Conservation (phyloP, 2,888 invertebrate genomes). For the Hyposoter dolosus region DNA sequence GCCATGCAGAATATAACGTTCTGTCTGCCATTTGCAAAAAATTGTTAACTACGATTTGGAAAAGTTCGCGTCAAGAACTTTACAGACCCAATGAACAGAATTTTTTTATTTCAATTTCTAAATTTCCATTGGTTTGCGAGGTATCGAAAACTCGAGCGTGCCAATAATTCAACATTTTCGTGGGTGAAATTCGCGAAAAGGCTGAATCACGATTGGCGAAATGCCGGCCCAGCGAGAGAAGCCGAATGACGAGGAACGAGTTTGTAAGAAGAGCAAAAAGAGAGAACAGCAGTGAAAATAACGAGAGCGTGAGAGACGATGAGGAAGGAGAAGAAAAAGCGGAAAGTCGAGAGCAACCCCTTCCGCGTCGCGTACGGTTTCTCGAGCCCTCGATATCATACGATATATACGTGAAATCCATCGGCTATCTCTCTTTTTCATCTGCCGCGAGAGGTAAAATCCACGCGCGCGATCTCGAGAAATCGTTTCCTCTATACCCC, state of each 20-base stretch:
- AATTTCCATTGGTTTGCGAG: no score
- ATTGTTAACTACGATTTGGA: background rate
- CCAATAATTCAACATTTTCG: background rate
- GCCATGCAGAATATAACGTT: background rate
- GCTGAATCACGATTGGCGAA: background rate
- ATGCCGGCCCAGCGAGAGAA: background rate
- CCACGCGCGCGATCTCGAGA: conserved; percentile 55
- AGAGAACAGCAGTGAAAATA: conserved; percentile 17
- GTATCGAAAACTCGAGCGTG: background rate
- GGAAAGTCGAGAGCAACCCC: conserved; percentile 53
- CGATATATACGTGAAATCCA: conserved; percentile 70
- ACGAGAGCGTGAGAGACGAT: conserved; percentile 26
- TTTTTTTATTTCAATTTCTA: no score
- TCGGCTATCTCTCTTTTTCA: conserved; percentile 78
- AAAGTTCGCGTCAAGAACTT: background rate
- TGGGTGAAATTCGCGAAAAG: background rate
- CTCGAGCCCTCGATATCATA: conserved; percentile 35
- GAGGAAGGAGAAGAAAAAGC: conserved; percentile 39
- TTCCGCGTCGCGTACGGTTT: background rate
- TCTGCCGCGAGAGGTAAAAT: conserved; percentile 62
- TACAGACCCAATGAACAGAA: no score
- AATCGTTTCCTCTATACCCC: conserved; percentile 29
- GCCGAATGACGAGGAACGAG: conserved; percentile 21
- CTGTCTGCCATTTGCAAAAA: background rate
- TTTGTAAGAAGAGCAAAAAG: conserved; percentile 3